Percentiles rank a stretch among this genome's conserved stretches.
phyloP scores from a whole-genome alignment of 1,140 invertebrate species.

The Bombus terrestris region DNA sequence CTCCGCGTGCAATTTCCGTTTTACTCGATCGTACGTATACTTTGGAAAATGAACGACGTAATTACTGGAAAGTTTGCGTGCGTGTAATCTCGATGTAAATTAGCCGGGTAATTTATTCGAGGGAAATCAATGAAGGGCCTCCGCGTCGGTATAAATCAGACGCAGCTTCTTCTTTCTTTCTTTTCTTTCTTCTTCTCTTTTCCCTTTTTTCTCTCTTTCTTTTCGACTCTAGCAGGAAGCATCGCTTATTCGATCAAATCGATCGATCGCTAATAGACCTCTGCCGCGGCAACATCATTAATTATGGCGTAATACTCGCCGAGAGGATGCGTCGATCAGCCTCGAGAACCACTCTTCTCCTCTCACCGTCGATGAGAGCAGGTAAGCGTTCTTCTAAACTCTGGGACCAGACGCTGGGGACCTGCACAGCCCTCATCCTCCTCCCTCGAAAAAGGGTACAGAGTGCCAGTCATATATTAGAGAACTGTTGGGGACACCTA shows the following conservation, averaged over 20 bases:
- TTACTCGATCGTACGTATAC: background rate
- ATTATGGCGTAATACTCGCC: constrained; percentile 63
- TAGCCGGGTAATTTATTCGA: constrained; percentile 28
- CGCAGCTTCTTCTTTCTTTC: too few species aligned
- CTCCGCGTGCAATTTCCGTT: background rate
- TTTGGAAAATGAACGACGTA: background rate
- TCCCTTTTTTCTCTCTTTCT: background rate
- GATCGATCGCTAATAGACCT: constrained; percentile 64
- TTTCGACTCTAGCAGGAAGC: constrained; percentile 32
- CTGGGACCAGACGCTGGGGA: constrained; percentile 37
- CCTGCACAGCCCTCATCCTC: constrained; percentile 39
- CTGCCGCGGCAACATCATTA: constrained; percentile 60
- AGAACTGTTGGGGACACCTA: constrained; percentile 79
- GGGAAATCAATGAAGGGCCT: constrained; percentile 15
- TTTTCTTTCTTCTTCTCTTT: background rate
- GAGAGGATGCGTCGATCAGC: constrained; percentile 32
- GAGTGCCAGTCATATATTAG: constrained; percentile 79
- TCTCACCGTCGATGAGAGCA: constrained; percentile 3
- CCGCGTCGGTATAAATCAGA: constrained; percentile 36
- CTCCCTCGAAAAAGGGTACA: constrained; percentile 65
- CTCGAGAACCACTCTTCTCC: background rate
- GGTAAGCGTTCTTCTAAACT: constrained; percentile 58
- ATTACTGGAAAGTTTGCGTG: background rate
- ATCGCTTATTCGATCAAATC: constrained; percentile 54
- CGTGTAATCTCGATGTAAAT: constrained; percentile 33